Percentiles rank a stretch among this genome's conserved stretches.
Evolutionary conservation across 1,140 invertebrate species (phyloP).

Genomic region (Saxidomus purpurata): DNA sequence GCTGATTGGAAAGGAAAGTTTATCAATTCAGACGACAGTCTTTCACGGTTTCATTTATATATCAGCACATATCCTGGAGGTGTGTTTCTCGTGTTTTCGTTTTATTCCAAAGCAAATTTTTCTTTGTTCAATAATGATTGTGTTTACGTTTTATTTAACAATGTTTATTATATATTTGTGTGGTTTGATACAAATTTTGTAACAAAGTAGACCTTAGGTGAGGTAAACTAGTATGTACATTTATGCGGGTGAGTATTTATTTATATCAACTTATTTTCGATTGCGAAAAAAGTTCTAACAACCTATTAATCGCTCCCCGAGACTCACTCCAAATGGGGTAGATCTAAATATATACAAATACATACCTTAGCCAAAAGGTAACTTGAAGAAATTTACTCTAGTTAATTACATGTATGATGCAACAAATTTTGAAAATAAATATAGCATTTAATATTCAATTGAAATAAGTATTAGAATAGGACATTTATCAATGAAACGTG

Average conservation of each 20-base stretch:
- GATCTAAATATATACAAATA: no score
- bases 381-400: no score
- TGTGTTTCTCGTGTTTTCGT: neutral
- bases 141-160: neutral
- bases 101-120: neutral
- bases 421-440: neutral
- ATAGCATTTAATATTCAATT: neutral
- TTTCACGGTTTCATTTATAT: neutral
- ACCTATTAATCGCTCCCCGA: no score
- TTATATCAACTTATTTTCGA: no score
- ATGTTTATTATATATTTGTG: neutral
- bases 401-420: neutral
- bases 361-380: no score
- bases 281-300: no score
- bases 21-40: neutral
- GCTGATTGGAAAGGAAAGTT: slow-evolving; percentile 41
- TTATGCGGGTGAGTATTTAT: neutral
- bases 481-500: neutral
- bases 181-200: no score
- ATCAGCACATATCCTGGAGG: slow-evolving; percentile 19
- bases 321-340: no score
- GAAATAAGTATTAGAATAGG: neutral
- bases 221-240: neutral
- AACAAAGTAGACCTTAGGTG: no score
- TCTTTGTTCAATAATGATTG: neutral